Evolutionary conservation across 2,888 invertebrate species (phyloP).

Genomic region (Drosophila setosimentum): DNA sequence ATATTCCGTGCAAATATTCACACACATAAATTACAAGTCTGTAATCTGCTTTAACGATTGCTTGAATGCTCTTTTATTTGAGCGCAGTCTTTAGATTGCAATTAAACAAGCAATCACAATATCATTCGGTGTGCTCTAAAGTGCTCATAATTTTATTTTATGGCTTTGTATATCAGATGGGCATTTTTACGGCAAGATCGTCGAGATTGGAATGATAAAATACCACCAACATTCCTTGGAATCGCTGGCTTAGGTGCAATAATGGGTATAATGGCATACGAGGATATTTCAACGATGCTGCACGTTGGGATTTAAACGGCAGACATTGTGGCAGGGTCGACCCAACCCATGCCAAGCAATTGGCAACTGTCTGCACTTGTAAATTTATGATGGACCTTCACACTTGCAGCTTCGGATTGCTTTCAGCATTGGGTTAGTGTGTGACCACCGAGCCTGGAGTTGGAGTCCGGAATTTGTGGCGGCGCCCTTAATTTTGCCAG

Average conservation of each 20-base stretch:
- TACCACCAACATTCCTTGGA: background rate
- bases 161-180: slow-evolving; percentile 17
- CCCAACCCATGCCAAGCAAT: slow-evolving; percentile 48
- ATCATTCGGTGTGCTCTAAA: slow-evolving; percentile 32
- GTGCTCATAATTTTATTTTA: slow-evolving; percentile 49
- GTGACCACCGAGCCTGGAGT: background rate
- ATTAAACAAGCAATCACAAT: slow-evolving; percentile 66
- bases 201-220: background rate
- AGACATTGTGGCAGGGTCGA: slow-evolving; percentile 15
- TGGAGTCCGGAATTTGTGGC: slow-evolving; percentile 14
- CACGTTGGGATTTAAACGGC: slow-evolving; percentile 18
- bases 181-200: slow-evolving; percentile 13
- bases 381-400: slow-evolving; percentile 76
- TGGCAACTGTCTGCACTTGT: slow-evolving; percentile 71
- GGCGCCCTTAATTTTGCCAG: slow-evolving; percentile 46
- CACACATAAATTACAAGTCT: slow-evolving; percentile 32
- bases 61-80: slow-evolving; percentile 45
- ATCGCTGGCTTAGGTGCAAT: slow-evolving; percentile 9
- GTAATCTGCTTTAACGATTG: slow-evolving; percentile 58
- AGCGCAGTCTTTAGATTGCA: slow-evolving; percentile 45
- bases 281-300: background rate
- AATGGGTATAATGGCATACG: background rate
- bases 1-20: slow-evolving; percentile 26
- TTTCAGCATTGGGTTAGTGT: slow-evolving; percentile 2
- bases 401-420: slow-evolving; percentile 38